A percentile compares a stretch with the other conserved stretches of the same genome.
These are phyloP conservation scores for Glaucopsyche alexis DNA, from an alignment of 2,888 invertebrate species.

Conservation along the genomic window DNA sequence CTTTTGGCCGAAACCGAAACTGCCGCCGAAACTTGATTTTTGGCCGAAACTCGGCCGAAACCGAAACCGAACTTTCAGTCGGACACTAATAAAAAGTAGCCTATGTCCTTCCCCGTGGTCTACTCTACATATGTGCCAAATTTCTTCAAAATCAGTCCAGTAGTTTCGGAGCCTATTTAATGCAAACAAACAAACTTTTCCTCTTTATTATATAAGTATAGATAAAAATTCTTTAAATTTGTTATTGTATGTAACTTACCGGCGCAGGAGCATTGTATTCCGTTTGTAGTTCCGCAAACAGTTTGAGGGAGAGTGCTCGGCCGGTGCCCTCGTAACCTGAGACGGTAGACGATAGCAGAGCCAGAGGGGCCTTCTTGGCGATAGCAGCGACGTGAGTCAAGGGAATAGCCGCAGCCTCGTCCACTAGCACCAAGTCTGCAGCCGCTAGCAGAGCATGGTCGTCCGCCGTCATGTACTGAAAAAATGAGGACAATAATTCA, in stretches of 20 bases:
- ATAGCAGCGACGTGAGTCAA: constrained; percentile 92
- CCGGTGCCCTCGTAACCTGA: constrained; percentile 99
- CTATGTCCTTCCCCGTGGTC: no score
- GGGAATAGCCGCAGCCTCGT: constrained; percentile 99
- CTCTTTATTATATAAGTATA: no score
- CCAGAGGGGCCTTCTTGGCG: constrained; percentile 93
- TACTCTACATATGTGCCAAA: no score
- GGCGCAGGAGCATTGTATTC: constrained; percentile 81
- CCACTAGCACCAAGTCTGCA: constrained; percentile 96
- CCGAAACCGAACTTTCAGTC: no score
- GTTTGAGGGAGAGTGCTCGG: constrained; percentile 94
- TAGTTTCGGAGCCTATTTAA: no score
- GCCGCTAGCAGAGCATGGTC: constrained; percentile 94
- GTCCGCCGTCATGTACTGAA: constrained; percentile 95
- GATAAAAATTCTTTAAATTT: no score
- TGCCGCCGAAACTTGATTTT: no score
- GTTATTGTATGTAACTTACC: constrained; percentile 55
- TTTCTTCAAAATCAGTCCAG: no score
- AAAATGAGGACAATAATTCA: neutral
- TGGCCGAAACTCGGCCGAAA: no score
- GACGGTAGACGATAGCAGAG: constrained; percentile 97
- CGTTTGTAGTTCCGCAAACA: constrained; percentile 91
- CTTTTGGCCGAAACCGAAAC: no score
- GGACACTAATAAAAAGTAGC: no score
- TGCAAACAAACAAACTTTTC: no score